These are phyloP conservation scores for Schizotus pectinicornis DNA, from an alignment of 2,888 invertebrate genomes.

Conservation along the genomic window DNA sequence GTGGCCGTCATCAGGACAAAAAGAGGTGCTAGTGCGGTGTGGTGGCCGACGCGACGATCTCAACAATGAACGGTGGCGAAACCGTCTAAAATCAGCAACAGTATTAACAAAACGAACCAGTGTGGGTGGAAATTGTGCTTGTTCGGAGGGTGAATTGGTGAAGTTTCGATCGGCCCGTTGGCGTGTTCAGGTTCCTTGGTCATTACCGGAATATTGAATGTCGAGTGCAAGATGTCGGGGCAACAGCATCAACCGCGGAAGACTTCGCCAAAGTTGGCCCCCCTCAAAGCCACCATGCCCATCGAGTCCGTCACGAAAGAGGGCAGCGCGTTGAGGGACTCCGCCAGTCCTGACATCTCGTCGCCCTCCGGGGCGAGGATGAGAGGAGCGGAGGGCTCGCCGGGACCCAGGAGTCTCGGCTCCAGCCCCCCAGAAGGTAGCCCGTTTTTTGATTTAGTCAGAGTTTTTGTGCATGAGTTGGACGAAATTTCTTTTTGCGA, in stretches of 20 bases:
- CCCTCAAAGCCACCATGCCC: conserved; percentile 78
- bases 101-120: conserved; percentile 29
- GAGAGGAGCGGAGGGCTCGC: conserved; percentile 63
- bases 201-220: not conserved
- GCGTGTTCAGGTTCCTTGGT: not conserved
- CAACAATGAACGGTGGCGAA: conserved; percentile 41
- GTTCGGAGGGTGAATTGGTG: not conserved
- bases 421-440: conserved; percentile 59
- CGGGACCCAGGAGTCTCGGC: conserved; percentile 77
- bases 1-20: conserved; percentile 33
- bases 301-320: conserved; percentile 75
- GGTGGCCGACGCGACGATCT: conserved; percentile 35
- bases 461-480: conserved; percentile 50
- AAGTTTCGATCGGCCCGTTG: not conserved
- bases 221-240: conserved; percentile 59
- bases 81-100: conserved; percentile 17
- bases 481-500: conserved; percentile 66
- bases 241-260: conserved; percentile 58
- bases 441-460: not conserved
- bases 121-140: not conserved
- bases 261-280: conserved; percentile 72
- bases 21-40: conserved; percentile 29
- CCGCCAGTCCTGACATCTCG: conserved; percentile 34
- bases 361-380: not conserved
- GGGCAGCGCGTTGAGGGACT: conserved; percentile 63